These are phyloP conservation scores for Raillietiella orientalis DNA, from an alignment of 2,888 invertebrate genomes.

Conservation along the genomic window DNA sequence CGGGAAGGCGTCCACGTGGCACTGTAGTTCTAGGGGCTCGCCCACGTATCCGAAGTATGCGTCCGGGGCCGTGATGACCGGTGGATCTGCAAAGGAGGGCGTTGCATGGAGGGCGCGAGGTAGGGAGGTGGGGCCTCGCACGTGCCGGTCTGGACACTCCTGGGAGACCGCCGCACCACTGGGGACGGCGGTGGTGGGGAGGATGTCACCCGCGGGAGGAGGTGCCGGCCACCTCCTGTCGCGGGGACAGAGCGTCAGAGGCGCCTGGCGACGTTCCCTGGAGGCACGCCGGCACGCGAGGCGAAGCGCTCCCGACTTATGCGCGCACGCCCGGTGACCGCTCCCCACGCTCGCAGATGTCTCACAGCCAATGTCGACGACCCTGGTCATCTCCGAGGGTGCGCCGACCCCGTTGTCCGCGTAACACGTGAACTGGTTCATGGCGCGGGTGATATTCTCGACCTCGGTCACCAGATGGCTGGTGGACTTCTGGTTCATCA, in stretches of 20 bases:
- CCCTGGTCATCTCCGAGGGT: slow-evolving; percentile 48
- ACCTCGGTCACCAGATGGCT: slow-evolving; percentile 60
- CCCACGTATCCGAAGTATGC: slow-evolving; percentile 42
- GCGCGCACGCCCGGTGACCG: too few relatives aligned
- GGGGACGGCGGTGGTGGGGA: background rate
- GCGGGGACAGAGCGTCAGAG: too few relatives aligned
- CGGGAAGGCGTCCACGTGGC: slow-evolving; percentile 40
- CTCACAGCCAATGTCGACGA: slow-evolving; percentile 45
- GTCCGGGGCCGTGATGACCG: slow-evolving; percentile 37
- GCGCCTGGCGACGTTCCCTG: too few relatives aligned
- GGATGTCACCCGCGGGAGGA: too few relatives aligned
- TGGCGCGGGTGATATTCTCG: slow-evolving; percentile 46
- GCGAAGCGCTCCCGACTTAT: too few relatives aligned
- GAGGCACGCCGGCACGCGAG: too few relatives aligned
- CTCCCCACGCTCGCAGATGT: too few relatives aligned
- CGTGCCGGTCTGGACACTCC: background rate
- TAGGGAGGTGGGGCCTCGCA: too few relatives aligned
- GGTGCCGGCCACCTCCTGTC: too few relatives aligned
- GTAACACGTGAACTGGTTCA: slow-evolving; percentile 57
- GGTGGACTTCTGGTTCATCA: slow-evolving; percentile 49
- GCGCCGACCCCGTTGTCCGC: slow-evolving; percentile 62
- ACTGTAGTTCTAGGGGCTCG: slow-evolving; percentile 38
- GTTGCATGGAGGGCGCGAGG: too few relatives aligned
- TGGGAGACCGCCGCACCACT: background rate
- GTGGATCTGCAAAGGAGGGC: slow-evolving; percentile 26